phyloP scores from a whole-genome alignment of 2,888 invertebrate genomes.

The Philaethria dido region DNA sequence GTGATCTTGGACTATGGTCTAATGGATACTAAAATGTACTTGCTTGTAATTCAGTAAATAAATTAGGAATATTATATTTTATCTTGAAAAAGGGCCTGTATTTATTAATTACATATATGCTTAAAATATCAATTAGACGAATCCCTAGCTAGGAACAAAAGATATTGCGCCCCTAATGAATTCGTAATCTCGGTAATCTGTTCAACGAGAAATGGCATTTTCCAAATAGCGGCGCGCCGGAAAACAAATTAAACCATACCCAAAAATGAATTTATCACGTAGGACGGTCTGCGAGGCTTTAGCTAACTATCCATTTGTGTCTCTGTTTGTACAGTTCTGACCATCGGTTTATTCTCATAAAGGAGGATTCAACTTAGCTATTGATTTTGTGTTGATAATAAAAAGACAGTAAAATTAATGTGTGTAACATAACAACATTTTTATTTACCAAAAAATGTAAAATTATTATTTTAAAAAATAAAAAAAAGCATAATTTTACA shows the following conservation, averaged over 20 bases:
- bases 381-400: not conserved
- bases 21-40: too few species aligned
- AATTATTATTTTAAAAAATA: not conserved
- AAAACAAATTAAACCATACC: slow-evolving; percentile 81
- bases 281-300: slow-evolving; percentile 50
- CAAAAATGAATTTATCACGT: slow-evolving; percentile 83
- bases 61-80: not conserved
- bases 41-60: too few species aligned
- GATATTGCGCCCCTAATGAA: slow-evolving; percentile 80
- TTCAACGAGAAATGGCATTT: slow-evolving; percentile 82
- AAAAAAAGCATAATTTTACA: too few species aligned
- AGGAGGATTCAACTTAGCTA: slow-evolving; percentile 18
- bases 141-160: slow-evolving; percentile 65
- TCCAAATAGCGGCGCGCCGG: slow-evolving; percentile 67
- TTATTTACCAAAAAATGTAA: not conserved
- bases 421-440: too few species aligned
- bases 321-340: slow-evolving; percentile 50
- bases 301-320: slow-evolving; percentile 65
- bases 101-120: slow-evolving; percentile 58
- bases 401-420: too few species aligned
- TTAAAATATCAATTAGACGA: slow-evolving; percentile 77
- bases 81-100: not conserved
- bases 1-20: too few species aligned
- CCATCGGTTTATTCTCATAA: slow-evolving; percentile 18
- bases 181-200: slow-evolving; percentile 82